Conservation (phyloP, 2,888 invertebrate genomes). For the Gandaritis pyraliata region DNA sequence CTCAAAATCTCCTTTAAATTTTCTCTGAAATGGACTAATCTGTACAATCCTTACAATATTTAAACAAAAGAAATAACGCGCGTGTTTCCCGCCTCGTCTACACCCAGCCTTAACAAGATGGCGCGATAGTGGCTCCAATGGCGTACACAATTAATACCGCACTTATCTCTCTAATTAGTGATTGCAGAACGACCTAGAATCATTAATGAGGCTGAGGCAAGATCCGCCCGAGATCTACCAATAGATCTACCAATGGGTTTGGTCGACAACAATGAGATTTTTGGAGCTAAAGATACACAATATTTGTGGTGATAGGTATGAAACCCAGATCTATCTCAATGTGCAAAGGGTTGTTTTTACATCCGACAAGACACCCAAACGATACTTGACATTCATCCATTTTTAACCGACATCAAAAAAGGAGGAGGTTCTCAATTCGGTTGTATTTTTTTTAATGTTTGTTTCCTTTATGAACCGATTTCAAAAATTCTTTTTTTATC, state of each 20-base stretch:
- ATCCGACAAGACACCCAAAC: too few relatives aligned
- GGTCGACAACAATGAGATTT: conserved; percentile 34
- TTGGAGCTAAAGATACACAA: conserved; percentile 22
- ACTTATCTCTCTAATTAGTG: conserved; percentile 82
- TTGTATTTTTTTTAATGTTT: too few relatives aligned
- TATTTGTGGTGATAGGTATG: too few relatives aligned
- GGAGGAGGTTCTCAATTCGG: too few relatives aligned
- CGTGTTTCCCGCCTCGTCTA: conserved; percentile 18
- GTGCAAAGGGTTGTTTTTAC: too few relatives aligned
- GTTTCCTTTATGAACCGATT: too few relatives aligned
- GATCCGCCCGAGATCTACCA: conserved; percentile 65
- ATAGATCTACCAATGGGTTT: conserved; percentile 46
- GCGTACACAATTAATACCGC: conserved; percentile 81
- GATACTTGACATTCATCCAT: too few relatives aligned
- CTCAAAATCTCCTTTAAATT: neutral
- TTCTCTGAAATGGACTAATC: too few relatives aligned
- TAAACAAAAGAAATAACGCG: conserved; percentile 5
- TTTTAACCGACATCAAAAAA: too few relatives aligned
- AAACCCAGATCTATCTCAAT: too few relatives aligned
- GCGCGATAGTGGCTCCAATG: conserved; percentile 73
- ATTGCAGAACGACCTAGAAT: conserved; percentile 82
- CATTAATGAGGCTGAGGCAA: conserved; percentile 80
- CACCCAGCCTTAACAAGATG: conserved; percentile 53
- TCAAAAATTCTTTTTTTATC: too few relatives aligned
- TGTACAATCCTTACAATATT: neutral